A percentile compares a stretch with the other conserved stretches of the same genome.
phyloP scores from a whole-genome alignment of 2,797 vertebrate genomes.

The Poeciliopsis paucimaculata region DNA sequence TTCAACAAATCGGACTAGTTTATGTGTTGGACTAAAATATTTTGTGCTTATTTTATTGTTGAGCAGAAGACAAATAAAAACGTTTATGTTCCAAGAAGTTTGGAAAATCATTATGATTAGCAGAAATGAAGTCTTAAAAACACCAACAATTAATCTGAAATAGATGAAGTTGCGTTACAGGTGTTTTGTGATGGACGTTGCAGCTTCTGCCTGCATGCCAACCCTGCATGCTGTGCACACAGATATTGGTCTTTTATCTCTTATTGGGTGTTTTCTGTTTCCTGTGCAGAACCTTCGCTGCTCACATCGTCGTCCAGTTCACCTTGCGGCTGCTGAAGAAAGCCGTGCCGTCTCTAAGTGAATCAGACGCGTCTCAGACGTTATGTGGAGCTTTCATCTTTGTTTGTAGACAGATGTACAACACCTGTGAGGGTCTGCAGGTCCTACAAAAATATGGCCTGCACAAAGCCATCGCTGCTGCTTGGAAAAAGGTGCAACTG shows the following conservation, averaged over 20 bases:
- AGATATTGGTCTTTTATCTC: not conserved
- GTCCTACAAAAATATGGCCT: constrained; percentile 85
- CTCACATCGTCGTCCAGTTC: constrained; percentile 87
- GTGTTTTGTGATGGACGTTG: not conserved
- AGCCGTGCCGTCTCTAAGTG: constrained; percentile 74
- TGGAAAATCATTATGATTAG: not conserved
- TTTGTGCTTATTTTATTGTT: too few species aligned
- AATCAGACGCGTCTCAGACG: constrained; percentile 70
- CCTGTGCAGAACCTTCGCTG: constrained; percentile 83
- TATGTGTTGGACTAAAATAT: too few species aligned
- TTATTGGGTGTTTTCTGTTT: constrained; percentile 4
- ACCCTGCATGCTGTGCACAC: not conserved
- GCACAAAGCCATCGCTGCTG: constrained; percentile 85
- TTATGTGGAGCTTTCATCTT: constrained; percentile 93
- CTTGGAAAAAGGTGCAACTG: constrained; percentile 88
- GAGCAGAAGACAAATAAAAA: too few species aligned
- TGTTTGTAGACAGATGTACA: constrained; percentile 92
- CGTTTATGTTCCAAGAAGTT: not conserved
- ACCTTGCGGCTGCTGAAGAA: constrained; percentile 89
- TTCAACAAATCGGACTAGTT: too few species aligned
- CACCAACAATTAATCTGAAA: not conserved
- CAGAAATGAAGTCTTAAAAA: not conserved
- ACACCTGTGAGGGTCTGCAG: constrained; percentile 92
- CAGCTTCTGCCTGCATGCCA: not conserved
- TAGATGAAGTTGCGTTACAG: constrained; percentile 5